Evolutionary conservation across 2,113 vertebrate genomes (phyloP).

Genomic region (Campylomormyrus tamandua): DNA sequence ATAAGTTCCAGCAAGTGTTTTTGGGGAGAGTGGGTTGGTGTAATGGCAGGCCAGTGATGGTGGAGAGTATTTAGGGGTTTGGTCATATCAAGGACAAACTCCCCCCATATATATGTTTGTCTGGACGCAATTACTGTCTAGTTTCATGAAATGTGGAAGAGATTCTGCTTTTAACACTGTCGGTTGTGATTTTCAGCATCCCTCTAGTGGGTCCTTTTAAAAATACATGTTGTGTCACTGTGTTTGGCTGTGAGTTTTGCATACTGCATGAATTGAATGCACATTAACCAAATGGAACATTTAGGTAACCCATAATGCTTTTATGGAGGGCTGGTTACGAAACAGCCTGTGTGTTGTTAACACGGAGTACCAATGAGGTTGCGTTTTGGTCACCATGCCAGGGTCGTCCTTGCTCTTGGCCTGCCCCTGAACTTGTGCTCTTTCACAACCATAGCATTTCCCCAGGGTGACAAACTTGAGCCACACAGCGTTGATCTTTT

Average conservation of each 20-base stretch:
- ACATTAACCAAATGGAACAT: neutral
- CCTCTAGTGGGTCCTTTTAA: neutral
- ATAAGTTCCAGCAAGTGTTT: neutral
- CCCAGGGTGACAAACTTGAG: neutral
- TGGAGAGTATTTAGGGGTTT: neutral
- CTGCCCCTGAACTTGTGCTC: neutral
- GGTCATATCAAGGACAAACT: slow-evolving; percentile 54
- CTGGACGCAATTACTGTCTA: neutral
- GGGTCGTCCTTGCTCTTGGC: neutral
- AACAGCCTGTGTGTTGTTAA: neutral
- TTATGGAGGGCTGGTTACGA: neutral
- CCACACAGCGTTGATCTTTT: neutral
- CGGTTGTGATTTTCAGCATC: neutral
- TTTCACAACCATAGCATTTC: neutral
- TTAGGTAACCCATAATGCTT: neutral
- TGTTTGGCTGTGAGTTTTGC: neutral
- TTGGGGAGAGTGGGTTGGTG: neutral
- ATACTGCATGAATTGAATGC: neutral
- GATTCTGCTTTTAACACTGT: neutral
- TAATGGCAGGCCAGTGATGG: neutral
- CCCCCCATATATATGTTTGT: slow-evolving; percentile 34
- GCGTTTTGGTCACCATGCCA: neutral
- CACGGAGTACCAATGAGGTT: neutral
- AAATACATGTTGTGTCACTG: neutral
- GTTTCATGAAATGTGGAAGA: neutral